Evolutionary conservation across 2,797 vertebrate species (phyloP).

Genomic region (Danio albolineatus): DNA sequence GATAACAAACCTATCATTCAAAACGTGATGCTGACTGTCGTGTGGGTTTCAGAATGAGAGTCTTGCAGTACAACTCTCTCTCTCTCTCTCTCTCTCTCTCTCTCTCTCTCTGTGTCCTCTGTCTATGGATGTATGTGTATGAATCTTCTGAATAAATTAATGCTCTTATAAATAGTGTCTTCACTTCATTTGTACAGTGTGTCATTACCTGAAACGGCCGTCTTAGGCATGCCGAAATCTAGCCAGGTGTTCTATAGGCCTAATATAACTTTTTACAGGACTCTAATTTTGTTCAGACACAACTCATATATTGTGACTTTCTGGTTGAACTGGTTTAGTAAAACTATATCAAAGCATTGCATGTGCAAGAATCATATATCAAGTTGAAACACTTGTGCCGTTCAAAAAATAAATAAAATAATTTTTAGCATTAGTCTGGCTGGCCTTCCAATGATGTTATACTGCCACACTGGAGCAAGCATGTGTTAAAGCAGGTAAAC

Average conservation of each 20-base stretch:
- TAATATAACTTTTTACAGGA: neutral
- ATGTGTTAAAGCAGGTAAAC: neutral
- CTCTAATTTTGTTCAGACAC: constrained; percentile 13
- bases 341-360: neutral
- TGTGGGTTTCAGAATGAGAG: constrained; percentile 6
- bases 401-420: too few relatives aligned
- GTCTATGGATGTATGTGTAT: neutral
- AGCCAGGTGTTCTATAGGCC: neutral
- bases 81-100: neutral
- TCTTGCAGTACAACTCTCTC: neutral
- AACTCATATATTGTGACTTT: neutral
- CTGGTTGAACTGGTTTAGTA: constrained; percentile 12
- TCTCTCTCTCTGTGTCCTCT: constrained; percentile 16
- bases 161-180: constrained; percentile 20
- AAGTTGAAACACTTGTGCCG: too few relatives aligned
- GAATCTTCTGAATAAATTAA: constrained; percentile 43
- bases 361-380: too few relatives aligned
- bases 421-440: neutral
- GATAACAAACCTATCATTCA: constrained; percentile 23
- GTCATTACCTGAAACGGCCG: neutral
- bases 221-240: constrained; percentile 16
- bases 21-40: constrained; percentile 5
- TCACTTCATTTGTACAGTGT: constrained; percentile 16
- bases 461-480: neutral
- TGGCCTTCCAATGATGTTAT: neutral